phyloP scores from a whole-genome alignment of 1,140 invertebrate species.

The Macrotrachela quadricornifera region DNA sequence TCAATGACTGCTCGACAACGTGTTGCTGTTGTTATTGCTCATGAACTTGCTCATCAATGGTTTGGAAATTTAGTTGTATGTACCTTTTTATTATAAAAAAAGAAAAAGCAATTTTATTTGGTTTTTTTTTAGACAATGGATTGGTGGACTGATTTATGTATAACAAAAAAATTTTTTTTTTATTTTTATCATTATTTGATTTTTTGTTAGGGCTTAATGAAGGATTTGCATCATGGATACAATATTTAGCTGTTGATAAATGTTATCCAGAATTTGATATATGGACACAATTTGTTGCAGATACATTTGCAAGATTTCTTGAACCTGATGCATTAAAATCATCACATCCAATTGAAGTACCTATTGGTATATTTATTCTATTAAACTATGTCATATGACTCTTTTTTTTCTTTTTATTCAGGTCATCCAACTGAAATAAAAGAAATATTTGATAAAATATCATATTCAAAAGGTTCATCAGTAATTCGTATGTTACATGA shows the following conservation, averaged over 20 bases:
- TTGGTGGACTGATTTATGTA: constrained; percentile 30
- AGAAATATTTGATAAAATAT: constrained; percentile 33
- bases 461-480: constrained; percentile 39
- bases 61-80: constrained; percentile 34
- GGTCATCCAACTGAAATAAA: constrained; percentile 27
- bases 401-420: not conserved
- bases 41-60: constrained; percentile 54
- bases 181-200: too few species aligned
- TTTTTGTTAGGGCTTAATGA: constrained; percentile 22
- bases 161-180: too few species aligned
- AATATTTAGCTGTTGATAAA: constrained; percentile 32
- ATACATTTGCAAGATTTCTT: not conserved
- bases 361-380: not conserved
- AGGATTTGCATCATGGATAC: constrained; percentile 31
- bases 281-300: constrained; percentile 31
- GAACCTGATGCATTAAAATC: not conserved
- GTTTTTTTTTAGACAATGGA: constrained; percentile 14
- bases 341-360: not conserved
- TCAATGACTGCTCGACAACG: constrained; percentile 58
- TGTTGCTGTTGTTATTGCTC: constrained; percentile 60
- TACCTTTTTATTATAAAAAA: constrained; percentile 51
- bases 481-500: constrained; percentile 87
- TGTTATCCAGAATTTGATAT: constrained; percentile 35
- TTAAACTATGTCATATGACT: too few species aligned
- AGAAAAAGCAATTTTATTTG: not conserved